Evolutionary conservation across 2,888 invertebrate genomes (phyloP), one percentile per base, ranked within the genome.

Genomic region (Steromphala cineraria): DNA sequence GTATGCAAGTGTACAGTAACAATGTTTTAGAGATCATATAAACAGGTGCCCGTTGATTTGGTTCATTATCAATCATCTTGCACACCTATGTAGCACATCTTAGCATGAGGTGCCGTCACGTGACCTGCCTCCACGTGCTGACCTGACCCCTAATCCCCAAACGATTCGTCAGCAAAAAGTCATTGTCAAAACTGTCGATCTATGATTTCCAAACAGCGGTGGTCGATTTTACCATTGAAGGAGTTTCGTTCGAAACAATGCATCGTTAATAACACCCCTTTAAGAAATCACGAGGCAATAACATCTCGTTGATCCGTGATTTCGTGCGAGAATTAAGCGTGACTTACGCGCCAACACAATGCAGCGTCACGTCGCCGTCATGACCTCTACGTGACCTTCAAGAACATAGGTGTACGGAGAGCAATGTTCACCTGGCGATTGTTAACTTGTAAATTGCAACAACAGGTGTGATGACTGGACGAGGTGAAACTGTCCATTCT

Each of bases 301-400:
- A 71, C 36, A 71, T 71, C 71, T 71, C 71, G 71, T 40, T 71
- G 71, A 71, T 71, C 71, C 71, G 36, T 36, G 71, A 71, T 71
- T 71, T 71, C 71, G 71, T 71, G 71, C 71, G 71, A 40, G 71
- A 71, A 19, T 36, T 40, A 19, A 71, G 40, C 71, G 71, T 71
- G 71, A 71, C 71, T 71, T 71, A 71, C 71, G 40, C 71, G 71
- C 40, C 28, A 31, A n/a, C 36, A 71, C 31, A 71, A 71, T 71
- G 71, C 71, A 31, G 71, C 31, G 31, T 71, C 71, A 71, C 71
- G 71, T 71, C 40, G 36, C 71, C 71, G 40, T 13, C 40, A 19
- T 71, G 71, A 71, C 71, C 71, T 36, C 36, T 31, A 15, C 19
- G 17, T 40, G 71, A 40, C 31, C 36, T 71, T 19, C 28, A 71